These are phyloP conservation scores for Eupristina koningsbergeri DNA, from an alignment of 1,140 invertebrate species.

Conservation along the genomic window DNA sequence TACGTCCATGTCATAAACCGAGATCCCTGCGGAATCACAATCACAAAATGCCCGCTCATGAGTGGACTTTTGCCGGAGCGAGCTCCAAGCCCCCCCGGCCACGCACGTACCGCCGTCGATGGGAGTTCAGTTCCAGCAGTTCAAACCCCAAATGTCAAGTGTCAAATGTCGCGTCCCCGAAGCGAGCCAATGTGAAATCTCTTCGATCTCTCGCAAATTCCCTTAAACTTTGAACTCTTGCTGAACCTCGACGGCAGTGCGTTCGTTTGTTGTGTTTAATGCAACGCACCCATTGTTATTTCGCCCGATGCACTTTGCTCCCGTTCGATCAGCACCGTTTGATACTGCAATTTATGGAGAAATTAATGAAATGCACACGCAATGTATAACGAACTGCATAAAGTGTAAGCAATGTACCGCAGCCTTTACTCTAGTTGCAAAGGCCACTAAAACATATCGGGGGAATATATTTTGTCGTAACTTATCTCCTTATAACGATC, in stretches of 20 bases:
- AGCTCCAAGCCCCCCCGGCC: too few species aligned
- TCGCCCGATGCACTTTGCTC: constrained; percentile 49
- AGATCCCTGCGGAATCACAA: constrained; percentile 47
- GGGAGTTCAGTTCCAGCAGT: too few species aligned
- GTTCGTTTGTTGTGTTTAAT: background rate
- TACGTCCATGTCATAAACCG: constrained; percentile 71
- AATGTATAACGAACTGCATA: too few species aligned
- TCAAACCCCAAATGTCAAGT: too few species aligned
- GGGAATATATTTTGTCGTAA: background rate
- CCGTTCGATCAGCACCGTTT: constrained; percentile 60
- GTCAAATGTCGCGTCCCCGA: too few species aligned
- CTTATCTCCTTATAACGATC: background rate
- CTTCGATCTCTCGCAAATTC: too few species aligned
- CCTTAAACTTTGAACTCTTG: too few species aligned
- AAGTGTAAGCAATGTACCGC: too few species aligned
- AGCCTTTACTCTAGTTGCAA: background rate
- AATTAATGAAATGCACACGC: background rate
- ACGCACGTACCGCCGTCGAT: background rate
- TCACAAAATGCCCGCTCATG: background rate
- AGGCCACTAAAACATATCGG: background rate
- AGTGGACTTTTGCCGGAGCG: background rate
- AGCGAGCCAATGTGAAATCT: background rate
- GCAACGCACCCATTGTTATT: constrained; percentile 43
- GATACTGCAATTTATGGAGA: constrained; percentile 62
- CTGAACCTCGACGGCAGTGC: background rate